Evolutionary conservation across 2,797 vertebrate genomes (phyloP), one percentile per base, ranked within the genome.

Genomic region (Acipenser transmontanus): DNA sequence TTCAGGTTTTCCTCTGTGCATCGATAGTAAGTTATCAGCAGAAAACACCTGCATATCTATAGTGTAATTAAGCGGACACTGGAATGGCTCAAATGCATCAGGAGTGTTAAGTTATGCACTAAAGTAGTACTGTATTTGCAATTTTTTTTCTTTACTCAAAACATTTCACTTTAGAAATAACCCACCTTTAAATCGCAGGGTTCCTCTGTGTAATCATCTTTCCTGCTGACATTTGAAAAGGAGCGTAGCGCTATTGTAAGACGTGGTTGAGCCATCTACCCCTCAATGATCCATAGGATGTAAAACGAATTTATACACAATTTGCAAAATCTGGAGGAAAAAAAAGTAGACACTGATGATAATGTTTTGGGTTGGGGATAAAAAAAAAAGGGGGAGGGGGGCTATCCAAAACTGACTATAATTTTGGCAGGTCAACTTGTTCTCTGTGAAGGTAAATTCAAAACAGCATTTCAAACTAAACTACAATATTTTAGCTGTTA

Each of bases 241-340:
- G 94, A 97, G 74, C 96, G 93, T 71, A 98, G 83, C 47, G 95
- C 93, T 68, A 93, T 92, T n/a, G 96, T 98, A 77, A 98, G 93
- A 60, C 96, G 91, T 68, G 96, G 96, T 82, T 95, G 93, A 87
- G 92, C 86, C 96, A 98, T 98, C 17, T 80, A 81, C 84, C 82
- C 85, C 69, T 85, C 83, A 85, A 71, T 87, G 82, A 81, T 85
- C 82, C 86, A 82, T 76, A 76, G 72, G 78, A 83, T 49, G 68
- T 74, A 65, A 81, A 81, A 82, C 72, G 72, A 82, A 79, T 74
- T 80, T 73, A 68, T 68, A 66, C 74, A 69, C 70, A 69, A 78
- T 61, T 60, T 62, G 59, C 47, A 69, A 72, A 75, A 68, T 73
- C 72, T 81, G 82, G 69, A 80, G 50, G 54, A 50, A 68, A 50